Evolutionary conservation across 2,888 invertebrate genomes (phyloP), one percentile per base, ranked within the genome.

Genomic region (Teinopalpus imperialis): DNA sequence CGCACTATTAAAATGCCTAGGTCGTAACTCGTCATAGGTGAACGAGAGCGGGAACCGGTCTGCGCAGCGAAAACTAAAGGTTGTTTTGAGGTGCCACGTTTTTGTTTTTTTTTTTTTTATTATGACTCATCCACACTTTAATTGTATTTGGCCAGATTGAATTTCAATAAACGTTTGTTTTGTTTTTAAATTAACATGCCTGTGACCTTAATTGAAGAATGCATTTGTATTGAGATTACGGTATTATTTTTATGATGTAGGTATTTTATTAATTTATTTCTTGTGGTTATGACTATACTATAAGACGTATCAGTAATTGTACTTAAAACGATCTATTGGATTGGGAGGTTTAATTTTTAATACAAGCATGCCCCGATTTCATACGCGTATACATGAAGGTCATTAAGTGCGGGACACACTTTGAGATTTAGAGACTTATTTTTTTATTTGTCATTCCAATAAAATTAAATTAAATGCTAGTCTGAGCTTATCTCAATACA

Each of bases 1-100:
- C 27, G 41, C 46, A 30, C 30, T 41, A 41, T 30, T 29, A 47
- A 46, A 46, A 40, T 40, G 41, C 35, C 41, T 47, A 47, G 46
- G 46, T 47, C 46, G 46, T 36, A 41, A 41, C 35, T 35, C 46
- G 46, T 47, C 41, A 47, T 47, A 41, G 41, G 36, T 41, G 46
- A 47, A 24, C 41, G 41, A 36, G 46, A 41, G 12, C 24, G 8
- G 35, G 10, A 7, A 40, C 41, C 41, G 41, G 30, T 41, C 31
- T 18, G 6, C 8, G 23, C 23, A 14, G 29, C 36, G 41, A 47
- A 47, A 47, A 35, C 46, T 41, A 30, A 46, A 34, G 40, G 30
- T 36, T 47, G 41, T 13, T 37, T 29, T 23, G 29, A 23, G 34
- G 10, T 23, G 40, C 32, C 23, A 23, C 6, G 39, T 21, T 5